phyloP scores from a whole-genome alignment of 2,888 invertebrate species.

The Venustoraphidia nigricollis region DNA sequence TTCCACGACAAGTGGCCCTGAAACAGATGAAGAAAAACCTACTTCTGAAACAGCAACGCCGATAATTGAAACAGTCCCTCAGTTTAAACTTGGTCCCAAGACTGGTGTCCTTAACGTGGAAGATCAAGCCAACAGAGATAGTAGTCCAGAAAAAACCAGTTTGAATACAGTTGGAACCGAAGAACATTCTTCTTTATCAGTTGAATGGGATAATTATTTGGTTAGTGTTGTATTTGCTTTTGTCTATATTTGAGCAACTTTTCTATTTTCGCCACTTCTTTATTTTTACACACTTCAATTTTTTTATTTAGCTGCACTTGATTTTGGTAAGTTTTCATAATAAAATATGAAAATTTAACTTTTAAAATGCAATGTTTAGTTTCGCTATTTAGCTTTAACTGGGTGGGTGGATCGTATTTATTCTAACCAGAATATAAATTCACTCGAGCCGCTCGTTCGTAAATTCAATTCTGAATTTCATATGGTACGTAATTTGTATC shows the following conservation, averaged over 20 bases:
- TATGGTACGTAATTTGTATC: too few relatives aligned
- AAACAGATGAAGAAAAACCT: constrained; percentile 45
- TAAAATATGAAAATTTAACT: too few relatives aligned
- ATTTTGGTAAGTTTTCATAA: neutral
- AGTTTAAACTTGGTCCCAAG: constrained; percentile 46
- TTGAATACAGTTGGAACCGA: constrained; percentile 46
- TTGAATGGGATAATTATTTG: constrained; percentile 94
- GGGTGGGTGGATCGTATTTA: too few relatives aligned
- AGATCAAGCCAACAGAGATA: constrained; percentile 17
- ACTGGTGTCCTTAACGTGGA: constrained; percentile 22
- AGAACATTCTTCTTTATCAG: constrained; percentile 68
- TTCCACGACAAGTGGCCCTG: constrained; percentile 46
- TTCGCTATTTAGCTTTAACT: too few relatives aligned
- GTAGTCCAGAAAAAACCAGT: constrained; percentile 34
- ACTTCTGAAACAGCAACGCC: constrained; percentile 20
- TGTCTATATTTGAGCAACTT: neutral
- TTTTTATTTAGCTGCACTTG: neutral
- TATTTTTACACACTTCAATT: neutral
- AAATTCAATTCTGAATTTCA: too few relatives aligned
- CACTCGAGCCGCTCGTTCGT: too few relatives aligned
- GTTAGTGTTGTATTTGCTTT: constrained; percentile 26
- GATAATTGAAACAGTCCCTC: constrained; percentile 28
- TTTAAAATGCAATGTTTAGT: too few relatives aligned
- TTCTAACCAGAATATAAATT: too few relatives aligned
- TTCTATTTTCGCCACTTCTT: neutral